Evolutionary conservation across 2,888 invertebrate species (phyloP), one percentile per base, ranked within the genome.

Genomic region (Pemphredon lugubris): DNA sequence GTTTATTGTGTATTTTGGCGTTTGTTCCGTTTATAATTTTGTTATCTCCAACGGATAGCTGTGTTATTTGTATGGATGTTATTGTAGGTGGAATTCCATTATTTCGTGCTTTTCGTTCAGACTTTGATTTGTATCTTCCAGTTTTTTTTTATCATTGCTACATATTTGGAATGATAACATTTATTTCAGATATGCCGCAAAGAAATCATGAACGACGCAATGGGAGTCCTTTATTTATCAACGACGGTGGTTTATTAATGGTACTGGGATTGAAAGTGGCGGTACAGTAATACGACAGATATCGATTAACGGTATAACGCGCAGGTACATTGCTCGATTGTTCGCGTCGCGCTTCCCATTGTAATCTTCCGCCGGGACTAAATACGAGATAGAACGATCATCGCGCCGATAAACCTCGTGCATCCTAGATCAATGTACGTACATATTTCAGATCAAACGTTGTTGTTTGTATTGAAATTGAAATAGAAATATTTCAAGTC

Each of bases 201-300:
- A 53, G 30, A 61, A 53, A 53, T 61, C 60, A 64, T 20, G 47
- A 13, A 26, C 26, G 30, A 42, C 26, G n/a, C 18, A 13, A 34
- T 39, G 6, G 11, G 14, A 2, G 6, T 20, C 39, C 50, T 42
- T 64, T 48, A 58, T 64, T 64, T 64, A 57, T 57, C 32, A 57
- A 53, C 50, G 37, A 47, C 18, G 45, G 37, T 9, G 66, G 20
- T 51, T 66, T 66, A 66, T 66, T 66, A 60, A 66, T 66, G 60
- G 47, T 53, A 18, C 34, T 16, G 13, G 37, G 60, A 60, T 66
- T 54, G 60, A 66, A 66, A 30, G 51, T 48, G 59, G 32, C 60
- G 47, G 53, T 14, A 39, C 40, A 64, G 44, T 57, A 48, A 58
- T 58, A 37, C 47, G 23, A 23, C 20, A 39, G 18, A 14, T 50